These are phyloP conservation scores for Petrocephalus schoutedeni DNA, from an alignment of 2,797 vertebrate species.

Conservation along the genomic window DNA sequence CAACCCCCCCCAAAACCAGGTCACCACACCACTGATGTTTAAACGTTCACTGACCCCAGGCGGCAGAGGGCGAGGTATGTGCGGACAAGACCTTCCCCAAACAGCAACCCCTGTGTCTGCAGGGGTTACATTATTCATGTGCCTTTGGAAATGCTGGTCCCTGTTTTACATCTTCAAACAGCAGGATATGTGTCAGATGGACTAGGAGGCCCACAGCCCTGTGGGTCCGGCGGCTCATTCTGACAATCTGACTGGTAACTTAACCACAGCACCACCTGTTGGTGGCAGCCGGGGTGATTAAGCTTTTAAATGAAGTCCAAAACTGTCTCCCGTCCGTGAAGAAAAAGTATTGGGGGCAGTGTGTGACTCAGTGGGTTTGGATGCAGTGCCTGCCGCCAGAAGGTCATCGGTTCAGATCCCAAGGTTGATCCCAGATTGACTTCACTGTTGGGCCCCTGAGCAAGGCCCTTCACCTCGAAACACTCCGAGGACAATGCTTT, in stretches of 20 bases:
- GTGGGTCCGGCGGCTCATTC: neutral
- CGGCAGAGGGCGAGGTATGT: neutral
- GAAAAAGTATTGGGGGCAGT: too few relatives aligned
- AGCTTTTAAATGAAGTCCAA: too few relatives aligned
- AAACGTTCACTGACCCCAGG: neutral
- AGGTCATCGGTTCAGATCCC: too few relatives aligned
- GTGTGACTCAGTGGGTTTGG: too few relatives aligned
- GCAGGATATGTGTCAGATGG: neutral
- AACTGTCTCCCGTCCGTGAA: neutral
- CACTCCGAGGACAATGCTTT: too few relatives aligned
- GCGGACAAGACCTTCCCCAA: neutral
- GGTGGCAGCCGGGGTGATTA: too few relatives aligned
- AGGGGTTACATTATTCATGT: neutral
- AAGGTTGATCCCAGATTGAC: too few relatives aligned
- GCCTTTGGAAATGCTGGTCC: neutral
- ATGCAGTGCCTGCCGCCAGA: too few relatives aligned
- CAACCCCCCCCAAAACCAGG: neutral
- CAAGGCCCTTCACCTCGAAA: too few relatives aligned
- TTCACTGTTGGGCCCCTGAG: too few relatives aligned
- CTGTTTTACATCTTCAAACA: neutral
- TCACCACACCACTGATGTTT: neutral
- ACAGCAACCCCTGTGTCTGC: neutral
- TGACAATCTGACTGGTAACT: neutral
- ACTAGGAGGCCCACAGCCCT: neutral
- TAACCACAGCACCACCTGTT: too few relatives aligned